Evolutionary conservation across 2,797 vertebrate species (phyloP), one percentile per base, ranked within the genome.

Genomic region (Champsocephalus gunnari): DNA sequence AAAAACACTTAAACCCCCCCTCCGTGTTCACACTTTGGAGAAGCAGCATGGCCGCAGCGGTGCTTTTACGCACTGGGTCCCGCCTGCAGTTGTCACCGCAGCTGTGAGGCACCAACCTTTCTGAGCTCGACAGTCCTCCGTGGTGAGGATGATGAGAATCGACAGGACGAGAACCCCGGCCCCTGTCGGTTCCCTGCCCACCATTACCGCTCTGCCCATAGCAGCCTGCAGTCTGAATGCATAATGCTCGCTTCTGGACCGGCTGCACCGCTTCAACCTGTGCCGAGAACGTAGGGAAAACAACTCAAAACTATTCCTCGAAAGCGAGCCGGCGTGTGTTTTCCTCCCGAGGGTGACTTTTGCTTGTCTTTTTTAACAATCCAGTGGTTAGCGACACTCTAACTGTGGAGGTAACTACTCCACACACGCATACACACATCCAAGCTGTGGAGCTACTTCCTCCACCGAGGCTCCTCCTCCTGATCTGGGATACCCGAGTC

Each of bases 131-230:
- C 91, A 90, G 86, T 82, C 81, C 62, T 92, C 89, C 73, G 88
- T 57, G 88, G 89, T 88, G 89, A 94, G 90, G 64, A 92, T 71
- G 92, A 93, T 75, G 91, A 95, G 88, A 72, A 92, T 79, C 79
- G 92, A 92, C 91, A 95, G 90, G 92, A 93, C 77, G 88, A 95
- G 89, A 80, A 84, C 87, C 90, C 90, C 89, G 86, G 93, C 89
- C 88, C 91, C 94, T 86, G 91, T 89, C 90, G 92, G 89, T 88
- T 93, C 93, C 90, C 94, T 92, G 85, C 94, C 93, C 93, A 92
- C 93, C 95, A 95, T 96, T 95, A 95, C 92, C 94, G 92, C 93
- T 93, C 92, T 93, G 92, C 91, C 94, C 94, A 93, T 95, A 92
- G 93, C 93, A 94, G 94, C 89, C 93, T 93, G 90, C 94, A 94